Percentiles rank a stretch among this genome's conserved stretches.
Conservation (phyloP, 2,797 vertebrate species). For the Muraenolepis orangiensis region DNA sequence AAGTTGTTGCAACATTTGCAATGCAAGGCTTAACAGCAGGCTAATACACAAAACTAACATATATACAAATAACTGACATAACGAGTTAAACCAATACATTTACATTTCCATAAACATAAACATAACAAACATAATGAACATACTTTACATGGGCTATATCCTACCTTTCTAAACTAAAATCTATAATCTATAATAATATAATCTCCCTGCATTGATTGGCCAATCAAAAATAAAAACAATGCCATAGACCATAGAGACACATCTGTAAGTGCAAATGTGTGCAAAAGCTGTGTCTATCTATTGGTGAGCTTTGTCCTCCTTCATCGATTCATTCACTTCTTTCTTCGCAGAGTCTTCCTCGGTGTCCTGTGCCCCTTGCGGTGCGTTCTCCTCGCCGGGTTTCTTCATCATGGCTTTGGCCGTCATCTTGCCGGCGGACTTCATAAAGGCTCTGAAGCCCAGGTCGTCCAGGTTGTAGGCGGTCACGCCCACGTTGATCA, state of each 20-base stretch:
- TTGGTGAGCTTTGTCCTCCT: not conserved
- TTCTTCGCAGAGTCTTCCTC: not conserved
- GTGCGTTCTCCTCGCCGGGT: slow-evolving; percentile 33
- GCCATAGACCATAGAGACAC: not conserved
- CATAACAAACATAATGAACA: not conserved
- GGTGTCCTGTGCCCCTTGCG: not conserved
- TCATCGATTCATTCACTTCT: not conserved
- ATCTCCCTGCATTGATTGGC: not conserved
- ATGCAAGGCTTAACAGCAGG: not conserved
- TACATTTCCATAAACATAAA: too few species aligned
- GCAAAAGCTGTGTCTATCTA: too few species aligned
- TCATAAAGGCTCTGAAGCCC: slow-evolving; percentile 81
- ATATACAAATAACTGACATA: not conserved
- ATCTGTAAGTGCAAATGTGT: not conserved
- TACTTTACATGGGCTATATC: not conserved
- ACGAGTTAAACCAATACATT: too few species aligned
- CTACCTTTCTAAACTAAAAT: not conserved
- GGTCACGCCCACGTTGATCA: slow-evolving; percentile 80
- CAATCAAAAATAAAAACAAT: not conserved
- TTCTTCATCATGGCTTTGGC: slow-evolving; percentile 72
- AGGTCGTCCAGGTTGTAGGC: slow-evolving; percentile 86
- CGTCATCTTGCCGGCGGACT: slow-evolving; percentile 76
- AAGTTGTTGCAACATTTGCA: not conserved
- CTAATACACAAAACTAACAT: not conserved
- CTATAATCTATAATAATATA: too few species aligned